Evolutionary conservation across 2,113 vertebrate species (phyloP).

Genomic region (Leuciscus idus): DNA sequence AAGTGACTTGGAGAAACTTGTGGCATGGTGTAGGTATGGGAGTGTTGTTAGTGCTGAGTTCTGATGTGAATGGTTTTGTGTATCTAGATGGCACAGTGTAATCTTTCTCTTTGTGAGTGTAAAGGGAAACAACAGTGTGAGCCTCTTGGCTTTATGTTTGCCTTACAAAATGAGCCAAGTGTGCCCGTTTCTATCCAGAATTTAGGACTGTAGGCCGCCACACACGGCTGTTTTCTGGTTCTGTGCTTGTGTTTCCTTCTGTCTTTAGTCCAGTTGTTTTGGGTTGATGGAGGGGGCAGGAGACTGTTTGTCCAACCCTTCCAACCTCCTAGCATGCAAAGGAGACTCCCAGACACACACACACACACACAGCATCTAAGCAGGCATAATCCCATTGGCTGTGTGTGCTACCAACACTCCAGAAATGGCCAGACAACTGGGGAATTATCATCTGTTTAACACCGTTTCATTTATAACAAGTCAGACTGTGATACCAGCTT

Average conservation of each 20-base stretch:
- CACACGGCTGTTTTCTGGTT: background rate
- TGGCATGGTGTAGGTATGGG: background rate
- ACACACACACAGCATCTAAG: background rate
- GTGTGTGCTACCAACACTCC: background rate
- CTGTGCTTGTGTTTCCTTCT: background rate
- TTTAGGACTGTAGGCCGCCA: background rate
- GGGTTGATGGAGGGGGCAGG: background rate
- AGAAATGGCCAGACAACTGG: slow-evolving; percentile 9
- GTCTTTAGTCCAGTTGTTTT: slow-evolving; percentile 1
- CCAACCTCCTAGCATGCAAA: background rate
- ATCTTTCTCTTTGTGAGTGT: background rate
- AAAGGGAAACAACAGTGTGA: slow-evolving; percentile 15
- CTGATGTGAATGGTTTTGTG: slow-evolving; percentile 15
- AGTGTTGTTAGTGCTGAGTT: background rate
- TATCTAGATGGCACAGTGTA: background rate
- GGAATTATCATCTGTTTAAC: slow-evolving; percentile 8
- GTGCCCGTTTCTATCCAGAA: background rate
- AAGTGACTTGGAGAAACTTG: background rate
- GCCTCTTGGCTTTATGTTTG: slow-evolving; percentile 16
- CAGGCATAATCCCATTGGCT: slow-evolving; percentile 19
- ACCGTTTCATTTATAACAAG: background rate
- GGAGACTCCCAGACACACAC: background rate
- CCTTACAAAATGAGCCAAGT: slow-evolving; percentile 14
- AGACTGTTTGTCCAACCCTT: background rate
- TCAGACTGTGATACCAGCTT: background rate